Evolutionary conservation across 1,140 invertebrate genomes (phyloP).

Genomic region (Drosophila virilis): DNA sequence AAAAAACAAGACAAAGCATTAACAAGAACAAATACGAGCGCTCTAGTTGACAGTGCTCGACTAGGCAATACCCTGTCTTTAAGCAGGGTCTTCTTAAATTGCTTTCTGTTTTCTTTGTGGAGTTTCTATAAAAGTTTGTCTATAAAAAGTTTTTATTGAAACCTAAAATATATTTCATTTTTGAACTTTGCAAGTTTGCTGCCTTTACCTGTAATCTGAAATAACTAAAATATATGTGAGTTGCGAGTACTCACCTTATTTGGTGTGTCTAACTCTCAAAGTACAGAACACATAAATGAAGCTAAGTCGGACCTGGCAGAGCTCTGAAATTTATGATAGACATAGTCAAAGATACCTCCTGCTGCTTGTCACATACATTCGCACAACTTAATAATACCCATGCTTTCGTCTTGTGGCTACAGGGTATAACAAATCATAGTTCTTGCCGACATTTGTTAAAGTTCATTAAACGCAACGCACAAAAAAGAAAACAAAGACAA

Average conservation of each 20-base stretch:
- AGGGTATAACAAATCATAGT: constrained; percentile 62
- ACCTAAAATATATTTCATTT: too few species aligned
- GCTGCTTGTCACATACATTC: not conserved
- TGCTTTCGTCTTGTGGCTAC: not conserved
- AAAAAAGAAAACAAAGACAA: constrained; percentile 38
- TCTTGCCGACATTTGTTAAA: constrained; percentile 65
- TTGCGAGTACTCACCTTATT: too few species aligned
- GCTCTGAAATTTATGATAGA: not conserved
- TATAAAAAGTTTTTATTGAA: too few species aligned
- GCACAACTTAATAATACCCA: constrained; percentile 1
- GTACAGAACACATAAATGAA: too few species aligned
- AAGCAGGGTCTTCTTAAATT: not conserved
- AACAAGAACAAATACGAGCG: constrained; percentile 12
- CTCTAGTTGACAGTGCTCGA: constrained; percentile 2
- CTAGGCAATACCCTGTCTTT: constrained; percentile 1
- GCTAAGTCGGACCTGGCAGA: too few species aligned
- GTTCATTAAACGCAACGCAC: constrained; percentile 75
- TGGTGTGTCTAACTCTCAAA: too few species aligned
- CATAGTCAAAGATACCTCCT: not conserved
- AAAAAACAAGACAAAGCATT: constrained; percentile 9
- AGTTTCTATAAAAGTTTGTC: too few species aligned
- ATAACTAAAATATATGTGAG: too few species aligned
- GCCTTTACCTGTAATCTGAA: too few species aligned
- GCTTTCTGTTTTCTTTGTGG: not conserved
- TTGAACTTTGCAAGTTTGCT: too few species aligned